phyloP scores from a whole-genome alignment of 2,888 invertebrate genomes.

The Papilio gigon region DNA sequence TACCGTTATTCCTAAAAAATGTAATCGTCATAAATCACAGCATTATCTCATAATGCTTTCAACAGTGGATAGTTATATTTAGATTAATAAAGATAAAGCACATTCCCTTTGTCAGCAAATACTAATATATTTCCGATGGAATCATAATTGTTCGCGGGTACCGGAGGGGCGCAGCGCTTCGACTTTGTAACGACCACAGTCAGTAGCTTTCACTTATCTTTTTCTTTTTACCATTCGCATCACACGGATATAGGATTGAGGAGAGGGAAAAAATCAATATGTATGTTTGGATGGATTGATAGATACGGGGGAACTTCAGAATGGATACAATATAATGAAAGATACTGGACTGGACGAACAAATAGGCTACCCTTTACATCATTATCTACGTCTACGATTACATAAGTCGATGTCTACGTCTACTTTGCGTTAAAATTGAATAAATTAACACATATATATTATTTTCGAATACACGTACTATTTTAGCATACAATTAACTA shows the following conservation, averaged over 20 bases:
- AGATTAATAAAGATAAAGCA: conserved; percentile 42
- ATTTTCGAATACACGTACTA: neutral
- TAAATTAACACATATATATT: neutral
- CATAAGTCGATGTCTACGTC: too few relatives aligned
- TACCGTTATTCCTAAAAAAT: too few relatives aligned
- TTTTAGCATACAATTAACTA: conserved; percentile 29
- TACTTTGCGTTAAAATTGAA: too few relatives aligned
- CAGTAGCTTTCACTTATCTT: conserved; percentile 34
- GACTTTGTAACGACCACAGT: conserved; percentile 3
- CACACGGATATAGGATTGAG: conserved; percentile 3
- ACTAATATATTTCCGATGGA: conserved; percentile 20
- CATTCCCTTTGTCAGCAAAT: conserved; percentile 38
- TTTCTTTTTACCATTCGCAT: conserved; percentile 30
- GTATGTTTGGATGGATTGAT: too few relatives aligned
- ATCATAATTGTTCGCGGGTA: neutral
- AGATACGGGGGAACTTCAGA: too few relatives aligned
- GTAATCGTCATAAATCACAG: conserved; percentile 5
- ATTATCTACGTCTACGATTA: too few relatives aligned
- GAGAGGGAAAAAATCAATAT: neutral
- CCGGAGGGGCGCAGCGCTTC: conserved; percentile 5
- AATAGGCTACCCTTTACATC: too few relatives aligned
- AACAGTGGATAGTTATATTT: conserved; percentile 26
- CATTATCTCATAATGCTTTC: conserved; percentile 10
- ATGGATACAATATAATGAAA: too few relatives aligned
- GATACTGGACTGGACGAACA: too few relatives aligned